Base-by-base conservation (phyloP, 37 sponge, comb jelly and placozoan genomes). In the Crambe crambe region DNA sequence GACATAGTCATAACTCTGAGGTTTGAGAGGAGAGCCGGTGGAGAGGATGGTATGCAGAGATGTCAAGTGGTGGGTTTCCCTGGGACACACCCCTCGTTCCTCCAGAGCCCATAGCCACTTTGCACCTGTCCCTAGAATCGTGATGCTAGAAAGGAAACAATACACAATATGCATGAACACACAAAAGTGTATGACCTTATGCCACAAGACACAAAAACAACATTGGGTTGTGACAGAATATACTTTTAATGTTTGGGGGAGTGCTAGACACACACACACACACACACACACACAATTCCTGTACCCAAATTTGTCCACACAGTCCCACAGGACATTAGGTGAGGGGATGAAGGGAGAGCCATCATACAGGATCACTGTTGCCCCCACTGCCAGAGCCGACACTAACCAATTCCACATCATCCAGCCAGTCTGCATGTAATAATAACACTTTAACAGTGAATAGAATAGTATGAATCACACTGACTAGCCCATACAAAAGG, bases 341-440 rank as follows among this genome's bases (percentile, higher is more conserved):
- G 88, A 72, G 8, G 99, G 99, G 2, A 95, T 37, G 66, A 95
- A 90, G 6, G 99, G 99, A 60, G 99, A 98, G 22, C 99, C 99
- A 71, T 98, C 99, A 57, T 98, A 98, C 27, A 95, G 83, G 17
- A 98, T 95, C 17, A 95, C 76, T 23, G 88, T 82, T 22, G 92
- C 86, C 4, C 99, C 99, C 23, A 90, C 85, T 32, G 92, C 94
- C 42, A 98, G 77, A 22, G 86, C 85, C 25, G 91, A 80, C 56
- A 98, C 96, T 62, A 98, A 75, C 99, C 99, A 98, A 70, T 98
- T 98, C 99, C 99, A 98, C 99, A 98, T 98, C 99, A 98, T 98
- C 97, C 97, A 97, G 12, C 94, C 97, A 56, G 94, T 97, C 96
- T 95, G 30, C 61, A 60, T 60, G 23, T 20, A 22, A 22, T 47